phyloP scores from a whole-genome alignment of 2,113 vertebrate genomes.

The Toxotes jaculatrix region DNA sequence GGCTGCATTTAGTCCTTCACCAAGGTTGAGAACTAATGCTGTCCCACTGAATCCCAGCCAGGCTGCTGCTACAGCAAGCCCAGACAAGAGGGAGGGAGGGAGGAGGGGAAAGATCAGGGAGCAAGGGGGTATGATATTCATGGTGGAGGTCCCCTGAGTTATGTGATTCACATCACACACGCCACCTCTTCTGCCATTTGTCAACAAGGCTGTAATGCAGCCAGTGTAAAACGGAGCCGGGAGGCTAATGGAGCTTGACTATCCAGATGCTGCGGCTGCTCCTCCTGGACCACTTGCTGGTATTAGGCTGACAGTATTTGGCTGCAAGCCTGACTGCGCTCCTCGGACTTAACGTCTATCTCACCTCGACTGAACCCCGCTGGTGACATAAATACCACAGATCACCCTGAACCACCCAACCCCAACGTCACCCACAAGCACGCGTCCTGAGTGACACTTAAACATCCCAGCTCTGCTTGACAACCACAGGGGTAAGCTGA shows the following conservation, averaged over 20 bases:
- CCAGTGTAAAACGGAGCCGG: constrained; percentile 71
- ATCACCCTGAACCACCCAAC: constrained; percentile 48
- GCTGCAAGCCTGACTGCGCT: constrained; percentile 65
- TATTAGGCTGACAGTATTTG: constrained; percentile 72
- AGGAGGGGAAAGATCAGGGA: constrained; percentile 32
- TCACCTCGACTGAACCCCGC: constrained; percentile 54
- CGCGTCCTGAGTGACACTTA: not conserved
- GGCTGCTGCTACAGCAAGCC: constrained; percentile 47
- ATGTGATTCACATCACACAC: constrained; percentile 77
- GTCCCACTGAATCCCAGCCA: constrained; percentile 58
- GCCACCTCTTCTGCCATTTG: constrained; percentile 78
- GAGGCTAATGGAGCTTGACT: constrained; percentile 83
- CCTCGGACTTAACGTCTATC: constrained; percentile 64
- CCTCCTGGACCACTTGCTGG: constrained; percentile 64
- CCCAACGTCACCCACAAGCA: not conserved
- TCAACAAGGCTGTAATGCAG: constrained; percentile 75
- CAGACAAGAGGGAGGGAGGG: constrained; percentile 38
- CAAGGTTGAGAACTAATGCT: constrained; percentile 76
- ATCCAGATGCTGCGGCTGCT: constrained; percentile 78
- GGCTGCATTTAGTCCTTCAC: constrained; percentile 73
- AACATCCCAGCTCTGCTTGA: constrained; percentile 25
- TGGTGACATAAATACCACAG: constrained; percentile 57
- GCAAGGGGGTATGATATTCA: constrained; percentile 63
- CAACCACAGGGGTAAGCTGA: not conserved
- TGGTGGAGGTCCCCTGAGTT: constrained; percentile 70